These are phyloP conservation scores for Colossoma macropomum DNA, from an alignment of 2,113 vertebrate genomes.

Conservation along the genomic window DNA sequence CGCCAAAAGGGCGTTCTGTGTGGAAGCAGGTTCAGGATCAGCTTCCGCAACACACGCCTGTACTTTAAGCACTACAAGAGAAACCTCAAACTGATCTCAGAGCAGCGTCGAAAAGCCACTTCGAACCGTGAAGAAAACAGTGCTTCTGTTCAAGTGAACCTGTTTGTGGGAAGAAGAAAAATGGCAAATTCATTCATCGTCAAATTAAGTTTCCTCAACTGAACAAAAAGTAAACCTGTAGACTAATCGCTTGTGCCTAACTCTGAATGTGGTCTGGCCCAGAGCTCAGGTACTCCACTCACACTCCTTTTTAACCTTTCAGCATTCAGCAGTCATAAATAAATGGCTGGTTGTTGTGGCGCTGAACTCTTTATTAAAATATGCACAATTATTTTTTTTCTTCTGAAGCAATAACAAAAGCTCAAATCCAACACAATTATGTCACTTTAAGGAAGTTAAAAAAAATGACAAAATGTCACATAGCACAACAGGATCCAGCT, in stretches of 20 bases:
- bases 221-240: too few relatives aligned
- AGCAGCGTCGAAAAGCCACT: not conserved
- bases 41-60: not conserved
- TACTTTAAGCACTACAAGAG: not conserved
- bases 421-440: conserved; percentile 67
- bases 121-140: too few relatives aligned
- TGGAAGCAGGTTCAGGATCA: not conserved
- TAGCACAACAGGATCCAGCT: conserved; percentile 79
- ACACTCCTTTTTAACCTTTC: too few relatives aligned
- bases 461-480: conserved; percentile 76
- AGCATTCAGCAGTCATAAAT: too few relatives aligned
- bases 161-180: too few relatives aligned
- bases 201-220: too few relatives aligned
- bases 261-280: too few relatives aligned
- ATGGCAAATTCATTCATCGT: too few relatives aligned
- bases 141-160: too few relatives aligned
- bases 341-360: not conserved
- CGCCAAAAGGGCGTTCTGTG: not conserved
- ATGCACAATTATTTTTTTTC: conserved; percentile 64
- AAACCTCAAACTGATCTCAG: not conserved
- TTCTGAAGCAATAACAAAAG: conserved; percentile 70
- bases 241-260: too few relatives aligned
- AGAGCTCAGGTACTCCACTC: too few relatives aligned
- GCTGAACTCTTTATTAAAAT: conserved; percentile 4
- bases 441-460: conserved; percentile 72